Evolutionary conservation across 2,113 vertebrate genomes (phyloP).

Genomic region (Australoheros scitulus): DNA sequence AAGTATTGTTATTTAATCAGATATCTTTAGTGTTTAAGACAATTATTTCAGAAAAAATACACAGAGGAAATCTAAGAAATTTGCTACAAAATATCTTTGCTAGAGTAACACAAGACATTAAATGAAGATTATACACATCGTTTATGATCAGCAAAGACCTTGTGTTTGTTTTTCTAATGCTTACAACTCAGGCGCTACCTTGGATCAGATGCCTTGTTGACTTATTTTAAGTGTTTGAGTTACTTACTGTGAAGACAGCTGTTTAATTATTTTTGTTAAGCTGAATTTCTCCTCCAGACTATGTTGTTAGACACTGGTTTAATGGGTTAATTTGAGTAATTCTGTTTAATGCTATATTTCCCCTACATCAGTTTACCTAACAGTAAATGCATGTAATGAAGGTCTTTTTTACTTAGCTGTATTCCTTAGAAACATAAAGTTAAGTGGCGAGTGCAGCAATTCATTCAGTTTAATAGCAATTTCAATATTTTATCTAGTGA

Average conservation of each 20-base stretch:
- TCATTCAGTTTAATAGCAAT: constrained; percentile 11
- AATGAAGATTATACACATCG: background rate
- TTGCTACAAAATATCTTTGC: background rate
- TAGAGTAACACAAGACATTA: background rate
- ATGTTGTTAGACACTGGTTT: background rate
- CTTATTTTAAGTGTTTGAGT: background rate
- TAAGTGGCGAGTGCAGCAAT: constrained; percentile 19
- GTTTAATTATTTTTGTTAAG: background rate
- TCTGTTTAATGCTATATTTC: background rate
- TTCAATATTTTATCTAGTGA: constrained; percentile 35
- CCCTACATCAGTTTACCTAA: background rate
- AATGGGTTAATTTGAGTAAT: background rate
- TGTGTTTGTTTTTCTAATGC: background rate
- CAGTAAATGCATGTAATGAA: background rate
- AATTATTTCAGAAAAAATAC: too few species aligned
- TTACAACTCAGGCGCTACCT: background rate
- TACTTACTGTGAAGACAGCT: background rate
- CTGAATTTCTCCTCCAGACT: background rate
- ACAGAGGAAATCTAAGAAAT: too few species aligned
- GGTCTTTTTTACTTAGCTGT: constrained; percentile 7
- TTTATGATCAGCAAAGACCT: background rate
- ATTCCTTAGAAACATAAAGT: background rate
- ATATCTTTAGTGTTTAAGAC: too few species aligned
- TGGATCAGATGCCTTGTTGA: background rate
- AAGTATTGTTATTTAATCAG: background rate